Evolutionary conservation across 2,113 vertebrate species (phyloP).

Genomic region (Hippocampus comes): DNA sequence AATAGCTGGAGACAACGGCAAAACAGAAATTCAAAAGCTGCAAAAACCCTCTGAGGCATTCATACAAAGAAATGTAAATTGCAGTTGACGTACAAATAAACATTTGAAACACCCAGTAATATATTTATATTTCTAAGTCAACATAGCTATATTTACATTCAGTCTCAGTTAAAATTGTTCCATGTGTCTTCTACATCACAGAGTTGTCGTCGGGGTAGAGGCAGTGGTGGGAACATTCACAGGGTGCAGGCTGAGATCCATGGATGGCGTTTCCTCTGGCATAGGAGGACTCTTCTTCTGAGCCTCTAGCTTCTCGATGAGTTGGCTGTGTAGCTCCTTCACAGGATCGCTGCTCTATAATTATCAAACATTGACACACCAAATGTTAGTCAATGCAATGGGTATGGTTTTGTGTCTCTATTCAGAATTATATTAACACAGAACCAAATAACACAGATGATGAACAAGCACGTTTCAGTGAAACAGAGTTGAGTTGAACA

Average conservation of each 20-base stretch:
- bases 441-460: not conserved
- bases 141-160: constrained; percentile 2
- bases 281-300: constrained; percentile 82
- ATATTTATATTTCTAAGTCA: not conserved
- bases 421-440: not conserved
- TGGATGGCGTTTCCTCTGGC: constrained; percentile 72
- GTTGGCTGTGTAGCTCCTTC: constrained; percentile 86
- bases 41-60: not conserved
- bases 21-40: not conserved
- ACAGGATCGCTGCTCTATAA: constrained; percentile 85
- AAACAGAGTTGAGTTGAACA: not conserved
- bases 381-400: not conserved
- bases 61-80: constrained; percentile 14
- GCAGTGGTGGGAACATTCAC: constrained; percentile 72
- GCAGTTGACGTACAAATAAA: constrained; percentile 4
- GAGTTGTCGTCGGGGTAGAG: constrained; percentile 61
- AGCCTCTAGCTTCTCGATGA: constrained; percentile 83
- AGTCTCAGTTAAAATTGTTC: not conserved
- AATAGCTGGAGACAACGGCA: not conserved
- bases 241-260: constrained; percentile 85
- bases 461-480: not conserved
- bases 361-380: not conserved
- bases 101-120: constrained; percentile 6
- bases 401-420: not conserved
- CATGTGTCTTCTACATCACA: constrained; percentile 42